These are phyloP conservation scores for Leucoptera coffeella DNA, from an alignment of 2,888 invertebrate genomes.

Conservation along the genomic window DNA sequence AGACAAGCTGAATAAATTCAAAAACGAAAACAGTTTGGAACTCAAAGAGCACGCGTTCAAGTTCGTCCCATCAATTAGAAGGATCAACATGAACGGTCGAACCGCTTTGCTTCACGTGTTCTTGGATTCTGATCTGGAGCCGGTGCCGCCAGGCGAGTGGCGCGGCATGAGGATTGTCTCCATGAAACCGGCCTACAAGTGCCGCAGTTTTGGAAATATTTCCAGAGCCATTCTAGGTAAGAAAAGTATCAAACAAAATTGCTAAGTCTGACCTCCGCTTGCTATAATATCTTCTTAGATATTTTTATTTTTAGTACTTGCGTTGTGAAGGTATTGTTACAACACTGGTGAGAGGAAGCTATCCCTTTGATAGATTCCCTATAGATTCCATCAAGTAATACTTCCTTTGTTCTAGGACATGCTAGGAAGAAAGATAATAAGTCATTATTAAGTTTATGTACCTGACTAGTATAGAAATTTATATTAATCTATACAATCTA, in stretches of 20 bases:
- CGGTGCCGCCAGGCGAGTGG: constrained; percentile 21
- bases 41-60: constrained; percentile 9
- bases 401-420: too few species aligned
- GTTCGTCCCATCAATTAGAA: constrained; percentile 16
- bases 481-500: too few species aligned
- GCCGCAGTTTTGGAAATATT: constrained; percentile 13
- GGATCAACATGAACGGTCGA: constrained; percentile 20
- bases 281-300: too few species aligned
- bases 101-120: constrained; percentile 22
- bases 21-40: constrained; percentile 11
- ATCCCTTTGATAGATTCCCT: too few species aligned
- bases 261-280: constrained; percentile 6
- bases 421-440: too few species aligned
- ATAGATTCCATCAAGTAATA: too few species aligned
- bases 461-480: too few species aligned
- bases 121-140: constrained; percentile 16
- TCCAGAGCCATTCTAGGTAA: constrained; percentile 18
- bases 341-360: too few species aligned
- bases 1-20: constrained; percentile 12
- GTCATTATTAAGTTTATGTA: too few species aligned
- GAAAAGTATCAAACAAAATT: constrained; percentile 7
- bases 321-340: too few species aligned
- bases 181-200: constrained; percentile 23
- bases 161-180: constrained; percentile 15
- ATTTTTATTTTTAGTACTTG: too few species aligned